These are phyloP conservation scores for Psittacula derbiana DNA, from an alignment of 2,797 vertebrate genomes.

Conservation along the genomic window DNA sequence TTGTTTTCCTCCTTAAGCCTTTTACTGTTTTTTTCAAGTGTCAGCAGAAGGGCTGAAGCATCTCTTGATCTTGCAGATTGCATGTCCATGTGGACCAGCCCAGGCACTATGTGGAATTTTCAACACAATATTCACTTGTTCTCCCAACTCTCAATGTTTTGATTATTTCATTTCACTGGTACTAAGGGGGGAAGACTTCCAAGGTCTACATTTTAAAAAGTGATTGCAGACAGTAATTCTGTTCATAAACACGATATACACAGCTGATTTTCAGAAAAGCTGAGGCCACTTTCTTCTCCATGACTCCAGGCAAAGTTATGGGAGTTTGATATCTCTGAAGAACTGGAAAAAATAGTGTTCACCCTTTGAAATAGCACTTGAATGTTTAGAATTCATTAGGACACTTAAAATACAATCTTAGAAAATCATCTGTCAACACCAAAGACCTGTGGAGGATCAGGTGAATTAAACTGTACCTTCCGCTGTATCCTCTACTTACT, in stretches of 20 bases:
- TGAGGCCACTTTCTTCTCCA: background rate
- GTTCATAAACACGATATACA: rapidly evolving
- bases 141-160: background rate
- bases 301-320: background rate
- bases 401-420: background rate
- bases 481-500: background rate
- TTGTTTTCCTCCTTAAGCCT: conserved; percentile 76
- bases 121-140: conserved; percentile 62
- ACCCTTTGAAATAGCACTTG: background rate
- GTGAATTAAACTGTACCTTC: background rate
- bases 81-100: conserved; percentile 11
- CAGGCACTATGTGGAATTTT: conserved; percentile 56
- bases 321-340: background rate
- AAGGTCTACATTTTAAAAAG: background rate
- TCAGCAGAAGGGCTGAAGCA: conserved; percentile 71
- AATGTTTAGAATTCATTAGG: background rate
- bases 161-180: conserved; percentile 7
- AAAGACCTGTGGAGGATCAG: background rate
- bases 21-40: conserved; percentile 72
- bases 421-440: background rate
- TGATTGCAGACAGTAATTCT: background rate
- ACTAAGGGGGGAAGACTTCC: background rate
- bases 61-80: conserved; percentile 72
- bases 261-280: background rate
- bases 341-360: background rate